phyloP scores from a whole-genome alignment of 2,797 vertebrate genomes.

The Siniperca obscura region DNA sequence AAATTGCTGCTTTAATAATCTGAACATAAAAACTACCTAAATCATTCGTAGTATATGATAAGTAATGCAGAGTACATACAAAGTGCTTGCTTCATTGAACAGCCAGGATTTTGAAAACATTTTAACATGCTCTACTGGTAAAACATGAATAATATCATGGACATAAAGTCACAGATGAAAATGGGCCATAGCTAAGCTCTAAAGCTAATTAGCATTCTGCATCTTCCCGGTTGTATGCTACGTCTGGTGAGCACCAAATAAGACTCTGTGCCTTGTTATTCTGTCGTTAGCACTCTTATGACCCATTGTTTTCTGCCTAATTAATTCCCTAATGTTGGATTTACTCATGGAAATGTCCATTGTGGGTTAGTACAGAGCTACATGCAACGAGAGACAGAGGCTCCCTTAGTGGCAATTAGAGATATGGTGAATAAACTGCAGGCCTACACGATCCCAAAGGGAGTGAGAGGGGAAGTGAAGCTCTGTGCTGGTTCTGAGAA shows the following conservation, averaged over 20 bases:
- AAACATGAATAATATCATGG: constrained; percentile 29
- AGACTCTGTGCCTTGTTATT: constrained; percentile 81
- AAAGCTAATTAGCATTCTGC: constrained; percentile 73
- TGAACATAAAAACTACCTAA: neutral
- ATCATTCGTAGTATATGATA: neutral
- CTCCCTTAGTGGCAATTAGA: constrained; percentile 81
- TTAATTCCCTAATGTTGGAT: constrained; percentile 87
- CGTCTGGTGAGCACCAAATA: constrained; percentile 74
- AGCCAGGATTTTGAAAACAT: constrained; percentile 1
- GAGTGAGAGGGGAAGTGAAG: constrained; percentile 56
- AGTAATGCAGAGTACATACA: neutral
- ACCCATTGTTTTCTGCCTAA: constrained; percentile 86
- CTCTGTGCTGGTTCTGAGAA: constrained; percentile 41
- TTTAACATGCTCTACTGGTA: constrained; percentile 6
- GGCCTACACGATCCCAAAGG: constrained; percentile 63
- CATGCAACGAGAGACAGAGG: constrained; percentile 66
- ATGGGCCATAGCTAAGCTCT: constrained; percentile 56
- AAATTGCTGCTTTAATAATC: neutral
- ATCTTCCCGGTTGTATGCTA: constrained; percentile 55
- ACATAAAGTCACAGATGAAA: constrained; percentile 52
- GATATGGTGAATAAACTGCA: constrained; percentile 74
- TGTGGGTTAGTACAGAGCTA: constrained; percentile 63
- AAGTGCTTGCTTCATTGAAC: constrained; percentile 11
- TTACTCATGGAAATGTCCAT: constrained; percentile 79
- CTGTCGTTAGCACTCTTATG: constrained; percentile 82